Conservation (phyloP, 2,888 invertebrate species). For the Calameuta filiformis region DNA sequence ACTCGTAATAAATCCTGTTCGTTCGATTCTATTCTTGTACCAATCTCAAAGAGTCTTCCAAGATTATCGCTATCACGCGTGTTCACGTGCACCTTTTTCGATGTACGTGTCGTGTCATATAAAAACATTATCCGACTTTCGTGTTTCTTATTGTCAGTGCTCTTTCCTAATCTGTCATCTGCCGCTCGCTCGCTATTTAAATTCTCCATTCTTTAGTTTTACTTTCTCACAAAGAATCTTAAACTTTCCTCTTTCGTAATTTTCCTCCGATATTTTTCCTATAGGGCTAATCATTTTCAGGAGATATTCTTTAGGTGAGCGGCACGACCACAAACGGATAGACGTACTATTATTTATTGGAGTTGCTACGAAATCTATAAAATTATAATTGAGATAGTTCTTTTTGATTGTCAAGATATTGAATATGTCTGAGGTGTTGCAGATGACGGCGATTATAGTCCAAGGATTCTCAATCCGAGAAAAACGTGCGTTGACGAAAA, state of each 20-base stretch:
- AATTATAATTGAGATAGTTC: neutral
- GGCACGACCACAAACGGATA: neutral
- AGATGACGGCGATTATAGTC: neutral
- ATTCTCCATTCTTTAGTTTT: neutral
- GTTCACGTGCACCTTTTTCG: neutral
- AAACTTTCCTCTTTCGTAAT: neutral
- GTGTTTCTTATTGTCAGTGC: neutral
- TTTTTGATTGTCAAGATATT: neutral
- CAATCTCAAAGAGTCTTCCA: constrained; percentile 45
- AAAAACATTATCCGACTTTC: neutral
- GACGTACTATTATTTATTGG: neutral
- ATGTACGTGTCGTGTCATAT: neutral
- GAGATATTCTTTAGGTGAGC: neutral
- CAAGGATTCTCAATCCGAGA: neutral
- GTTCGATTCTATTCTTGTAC: constrained; percentile 59
- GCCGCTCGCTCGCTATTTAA: neutral
- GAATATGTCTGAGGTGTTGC: neutral
- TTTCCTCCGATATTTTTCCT: neutral
- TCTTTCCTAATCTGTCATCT: neutral
- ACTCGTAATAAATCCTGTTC: constrained; percentile 21
- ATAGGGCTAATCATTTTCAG: neutral
- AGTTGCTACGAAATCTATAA: neutral
- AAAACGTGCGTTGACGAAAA: neutral
- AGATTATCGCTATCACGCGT: constrained; percentile 26
- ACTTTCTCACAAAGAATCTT: neutral